Evolutionary conservation across 1,140 invertebrate genomes (phyloP).

Genomic region (Prorops nasuta): DNA sequence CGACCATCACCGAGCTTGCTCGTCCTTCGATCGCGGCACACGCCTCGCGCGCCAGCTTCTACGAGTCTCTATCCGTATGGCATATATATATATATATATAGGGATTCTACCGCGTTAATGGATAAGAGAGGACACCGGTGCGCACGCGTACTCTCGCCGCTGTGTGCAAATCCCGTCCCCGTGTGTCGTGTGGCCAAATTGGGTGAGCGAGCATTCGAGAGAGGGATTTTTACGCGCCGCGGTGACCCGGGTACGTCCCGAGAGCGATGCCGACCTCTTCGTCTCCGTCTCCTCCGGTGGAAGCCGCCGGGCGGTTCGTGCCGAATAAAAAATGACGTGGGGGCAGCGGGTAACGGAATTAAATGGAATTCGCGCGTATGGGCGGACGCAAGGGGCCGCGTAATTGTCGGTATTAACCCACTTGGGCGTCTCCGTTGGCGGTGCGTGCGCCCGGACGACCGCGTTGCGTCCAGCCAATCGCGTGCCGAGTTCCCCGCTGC

Average conservation of each 20-base stretch:
- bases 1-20: too few relatives aligned
- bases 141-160: too few relatives aligned
- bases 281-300: neutral
- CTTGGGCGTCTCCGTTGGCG: constrained; percentile 35
- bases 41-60: too few relatives aligned
- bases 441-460: neutral
- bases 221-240: neutral
- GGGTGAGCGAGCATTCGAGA: too few relatives aligned
- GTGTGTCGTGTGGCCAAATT: too few relatives aligned
- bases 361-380: constrained; percentile 27
- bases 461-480: constrained; percentile 22
- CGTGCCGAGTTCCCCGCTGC: constrained; percentile 11
- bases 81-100: too few relatives aligned
- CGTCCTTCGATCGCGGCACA: too few relatives aligned
- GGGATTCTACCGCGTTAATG: too few relatives aligned
- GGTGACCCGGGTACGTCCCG: neutral
- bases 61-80: too few relatives aligned
- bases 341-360: constrained; percentile 27
- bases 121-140: too few relatives aligned
- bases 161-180: too few relatives aligned
- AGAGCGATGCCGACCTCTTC: neutral
- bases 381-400: constrained; percentile 28
- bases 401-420: constrained; percentile 44
- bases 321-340: constrained; percentile 11
- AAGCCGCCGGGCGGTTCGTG: neutral